phyloP scores from a whole-genome alignment of 2,797 vertebrate genomes.

The Siniperca scherzeri region DNA sequence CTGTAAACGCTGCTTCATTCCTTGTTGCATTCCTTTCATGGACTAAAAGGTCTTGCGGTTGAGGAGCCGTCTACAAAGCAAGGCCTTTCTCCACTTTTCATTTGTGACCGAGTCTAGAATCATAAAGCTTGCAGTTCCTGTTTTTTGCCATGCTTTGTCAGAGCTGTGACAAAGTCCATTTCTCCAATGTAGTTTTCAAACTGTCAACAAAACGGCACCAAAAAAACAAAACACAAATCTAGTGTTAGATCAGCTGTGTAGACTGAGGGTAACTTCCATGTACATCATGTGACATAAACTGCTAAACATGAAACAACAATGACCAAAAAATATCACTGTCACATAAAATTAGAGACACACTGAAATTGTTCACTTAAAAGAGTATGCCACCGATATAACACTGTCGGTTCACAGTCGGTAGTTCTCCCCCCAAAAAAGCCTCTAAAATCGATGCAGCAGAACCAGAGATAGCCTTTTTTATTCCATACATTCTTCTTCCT shows the following conservation, averaged over 20 bases:
- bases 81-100: background rate
- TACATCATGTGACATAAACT: background rate
- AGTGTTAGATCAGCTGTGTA: background rate
- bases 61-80: background rate
- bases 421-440: background rate
- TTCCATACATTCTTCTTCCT: background rate
- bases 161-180: background rate
- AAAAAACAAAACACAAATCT: background rate
- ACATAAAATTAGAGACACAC: background rate
- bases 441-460: background rate
- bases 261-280: background rate
- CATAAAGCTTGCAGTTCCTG: background rate
- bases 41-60: background rate
- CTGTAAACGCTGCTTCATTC: background rate
- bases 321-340: background rate
- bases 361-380: background rate
- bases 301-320: background rate
- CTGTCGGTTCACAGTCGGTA: background rate
- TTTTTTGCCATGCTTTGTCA: background rate
- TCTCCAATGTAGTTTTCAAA: background rate
- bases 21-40: background rate
- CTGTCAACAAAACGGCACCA: background rate
- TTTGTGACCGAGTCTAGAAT: background rate
- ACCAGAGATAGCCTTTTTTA: background rate
- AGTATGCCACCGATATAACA: background rate